phyloP scores from a whole-genome alignment of 2,888 invertebrate genomes.

The Minunthozetes semirufus region DNA sequence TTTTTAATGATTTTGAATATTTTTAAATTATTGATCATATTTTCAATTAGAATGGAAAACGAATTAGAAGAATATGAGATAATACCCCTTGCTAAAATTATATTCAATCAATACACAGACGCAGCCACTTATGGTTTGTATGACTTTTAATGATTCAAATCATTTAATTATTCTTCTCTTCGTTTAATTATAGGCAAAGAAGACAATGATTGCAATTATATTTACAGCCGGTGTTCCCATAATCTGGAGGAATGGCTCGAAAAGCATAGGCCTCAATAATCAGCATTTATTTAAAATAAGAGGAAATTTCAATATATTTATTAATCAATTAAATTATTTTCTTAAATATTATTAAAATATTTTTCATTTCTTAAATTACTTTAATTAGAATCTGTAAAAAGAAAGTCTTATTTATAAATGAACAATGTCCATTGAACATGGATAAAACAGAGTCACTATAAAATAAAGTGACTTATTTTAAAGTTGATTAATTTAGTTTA shows the following conservation, averaged over 20 bases:
- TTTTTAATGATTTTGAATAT: not conserved
- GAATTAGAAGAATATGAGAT: conserved; percentile 27
- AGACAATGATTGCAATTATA: conserved; percentile 24
- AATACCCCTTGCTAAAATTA: conserved; percentile 17
- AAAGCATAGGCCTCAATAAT: not conserved
- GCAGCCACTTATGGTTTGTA: conserved; percentile 23
- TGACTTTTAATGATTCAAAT: not conserved
- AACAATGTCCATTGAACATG: too few relatives aligned
- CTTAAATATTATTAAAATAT: too few relatives aligned
- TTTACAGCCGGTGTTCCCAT: conserved; percentile 13
- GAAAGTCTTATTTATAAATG: too few relatives aligned
- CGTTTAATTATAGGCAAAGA: not conserved
- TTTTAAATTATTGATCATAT: not conserved
- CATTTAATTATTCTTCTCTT: not conserved
- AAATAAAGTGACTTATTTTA: too few relatives aligned
- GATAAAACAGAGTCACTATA: too few relatives aligned
- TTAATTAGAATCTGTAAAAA: too few relatives aligned
- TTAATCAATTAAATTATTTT: too few relatives aligned
- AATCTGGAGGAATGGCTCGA: conserved; percentile 12
- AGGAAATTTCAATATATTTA: too few relatives aligned
- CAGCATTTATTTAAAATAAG: too few relatives aligned
- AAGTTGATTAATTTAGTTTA: too few relatives aligned
- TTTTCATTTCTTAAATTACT: too few relatives aligned
- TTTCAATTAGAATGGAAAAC: conserved; percentile 6
- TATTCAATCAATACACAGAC: conserved; percentile 18